Conservation (phyloP, 2,113 vertebrate species). For the Oriolus oriolus region DNA sequence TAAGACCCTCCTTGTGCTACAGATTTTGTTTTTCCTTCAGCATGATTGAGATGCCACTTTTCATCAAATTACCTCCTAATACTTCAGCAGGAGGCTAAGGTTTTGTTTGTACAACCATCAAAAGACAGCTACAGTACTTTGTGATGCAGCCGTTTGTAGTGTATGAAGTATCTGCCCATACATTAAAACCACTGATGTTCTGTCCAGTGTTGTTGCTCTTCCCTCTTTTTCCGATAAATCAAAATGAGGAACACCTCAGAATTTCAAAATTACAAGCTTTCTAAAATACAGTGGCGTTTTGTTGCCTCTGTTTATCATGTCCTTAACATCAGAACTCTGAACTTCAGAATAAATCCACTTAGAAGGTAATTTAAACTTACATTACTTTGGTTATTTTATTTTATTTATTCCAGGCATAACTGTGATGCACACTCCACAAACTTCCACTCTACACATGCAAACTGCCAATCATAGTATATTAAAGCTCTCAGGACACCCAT, state of each 20-base stretch:
- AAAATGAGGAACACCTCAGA: not conserved
- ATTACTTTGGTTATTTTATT: not conserved
- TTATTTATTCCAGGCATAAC: not conserved
- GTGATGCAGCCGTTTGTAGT: accelerated
- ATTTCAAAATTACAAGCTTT: not conserved
- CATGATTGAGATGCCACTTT: not conserved
- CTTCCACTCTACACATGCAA: not conserved
- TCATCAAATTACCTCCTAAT: not conserved
- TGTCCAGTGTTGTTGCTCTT: not conserved
- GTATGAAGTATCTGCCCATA: not conserved
- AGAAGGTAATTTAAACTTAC: not conserved
- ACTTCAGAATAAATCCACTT: not conserved
- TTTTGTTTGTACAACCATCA: not conserved
- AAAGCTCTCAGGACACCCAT: not conserved
- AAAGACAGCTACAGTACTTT: not conserved
- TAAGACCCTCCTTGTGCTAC: not conserved
- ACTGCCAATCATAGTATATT: not conserved
- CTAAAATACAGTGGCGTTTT: not conserved
- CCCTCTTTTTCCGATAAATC: not conserved
- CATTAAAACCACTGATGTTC: not conserved
- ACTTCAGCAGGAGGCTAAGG: not conserved
- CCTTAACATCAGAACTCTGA: not conserved
- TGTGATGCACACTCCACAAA: not conserved
- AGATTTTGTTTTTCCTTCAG: not conserved
- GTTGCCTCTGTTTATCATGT: not conserved